Conservation (phyloP, 2,888 invertebrate genomes). For the Prosapia bicincta region DNA sequence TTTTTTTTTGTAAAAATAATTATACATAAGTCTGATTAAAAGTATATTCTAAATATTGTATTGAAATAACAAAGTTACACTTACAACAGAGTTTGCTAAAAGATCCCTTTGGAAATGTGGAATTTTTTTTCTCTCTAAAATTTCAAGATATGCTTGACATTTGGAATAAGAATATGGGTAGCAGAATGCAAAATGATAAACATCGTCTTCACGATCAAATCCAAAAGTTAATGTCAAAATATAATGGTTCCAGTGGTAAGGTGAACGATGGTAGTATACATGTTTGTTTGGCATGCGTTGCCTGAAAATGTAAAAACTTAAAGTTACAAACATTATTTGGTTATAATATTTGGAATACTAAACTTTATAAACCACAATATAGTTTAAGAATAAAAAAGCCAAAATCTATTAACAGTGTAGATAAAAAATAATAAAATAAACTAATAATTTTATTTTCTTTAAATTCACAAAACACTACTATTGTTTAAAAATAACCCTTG, state of each 20-base stretch:
- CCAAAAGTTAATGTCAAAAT: conserved; percentile 91
- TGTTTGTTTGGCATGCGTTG: conserved; percentile 74
- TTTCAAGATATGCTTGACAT: conserved; percentile 77
- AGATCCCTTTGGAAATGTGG: conserved; percentile 65
- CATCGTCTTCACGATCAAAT: conserved; percentile 92
- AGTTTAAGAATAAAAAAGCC: no score
- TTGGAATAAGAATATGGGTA: conserved; percentile 95
- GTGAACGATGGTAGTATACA: conserved; percentile 90
- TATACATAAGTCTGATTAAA: no score
- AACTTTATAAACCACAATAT: no score
- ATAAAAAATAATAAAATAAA: no score
- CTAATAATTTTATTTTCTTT: no score
- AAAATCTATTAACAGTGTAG: no score
- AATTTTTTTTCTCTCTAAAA: conserved; percentile 59
- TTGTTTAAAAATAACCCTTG: no score
- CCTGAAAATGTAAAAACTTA: conserved; percentile 49
- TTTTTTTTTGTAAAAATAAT: no score
- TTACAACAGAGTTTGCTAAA: conserved; percentile 55
- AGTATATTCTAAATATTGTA: no score
- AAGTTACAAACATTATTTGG: no score
- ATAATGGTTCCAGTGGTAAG: conserved; percentile 84
- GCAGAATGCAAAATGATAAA: conserved; percentile 91
- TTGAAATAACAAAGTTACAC: conserved; percentile 30
- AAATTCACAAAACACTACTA: no score
- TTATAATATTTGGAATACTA: no score